Base-by-base conservation (phyloP, 2,797 vertebrate species). In the Darevskia nairensis region DNA sequence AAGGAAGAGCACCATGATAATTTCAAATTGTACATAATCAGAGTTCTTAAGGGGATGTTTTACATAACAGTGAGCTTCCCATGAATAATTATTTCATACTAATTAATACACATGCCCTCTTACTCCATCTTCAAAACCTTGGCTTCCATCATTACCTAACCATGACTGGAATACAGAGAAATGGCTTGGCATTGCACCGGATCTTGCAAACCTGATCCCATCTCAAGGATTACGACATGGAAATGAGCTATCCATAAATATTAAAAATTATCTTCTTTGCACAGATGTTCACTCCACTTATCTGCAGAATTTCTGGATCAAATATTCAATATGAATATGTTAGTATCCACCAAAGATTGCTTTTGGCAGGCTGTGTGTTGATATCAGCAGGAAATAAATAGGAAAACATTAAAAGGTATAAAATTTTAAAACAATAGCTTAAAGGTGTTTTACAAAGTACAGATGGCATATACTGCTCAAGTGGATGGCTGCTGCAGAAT, bases 371-470 rank as follows among this genome's bases (percentile, higher is more conserved):
- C 69, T 95, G 87, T 94, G 91, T 96, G 95, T 96, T 96, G 94
- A 92, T 96, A 96, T 95, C 95, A 96, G 95, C 94, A 95, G 96
- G 95, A 96, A 96, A 96, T 96, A 97, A 96, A 96, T 94, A 94
- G 87, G 86, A 96, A 96, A 96, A 93, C 95, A 94, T 95, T 96
- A 96, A 96, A 96, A 96, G 92, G 91, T 96, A 94, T 94, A 94
- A 96, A 96, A 95, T 86, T 96, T 96, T 96, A 96, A 96, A 97
- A 96, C 95, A 96, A 96, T 96, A 96, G 95, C 96, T 97, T 96
- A 94, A 96, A 97, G 95, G 94, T 97, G 87, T 96, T 96, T 96
- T 96, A 95, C 95, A 96, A 96, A 95, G 93, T 96, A 94, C 95
- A 97, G 95, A 96, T 96, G 96, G 95, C 90, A 95, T 95, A 91